Conservation (phyloP, 2,888 invertebrate genomes). For the Galerucella calmariensis region DNA sequence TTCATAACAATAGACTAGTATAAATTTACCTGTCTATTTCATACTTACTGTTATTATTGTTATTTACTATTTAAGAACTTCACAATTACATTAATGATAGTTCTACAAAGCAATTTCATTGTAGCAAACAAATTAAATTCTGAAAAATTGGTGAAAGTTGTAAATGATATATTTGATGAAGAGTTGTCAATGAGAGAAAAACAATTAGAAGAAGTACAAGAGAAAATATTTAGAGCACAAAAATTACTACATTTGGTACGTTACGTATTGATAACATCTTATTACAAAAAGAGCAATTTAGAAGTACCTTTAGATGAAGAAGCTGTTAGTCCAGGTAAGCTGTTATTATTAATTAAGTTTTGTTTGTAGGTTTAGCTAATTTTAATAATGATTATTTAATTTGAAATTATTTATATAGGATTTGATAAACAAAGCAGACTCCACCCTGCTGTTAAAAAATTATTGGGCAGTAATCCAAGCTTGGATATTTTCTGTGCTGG, state of each 20-base stretch:
- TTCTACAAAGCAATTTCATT: constrained; percentile 20
- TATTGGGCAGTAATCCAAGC: constrained; percentile 70
- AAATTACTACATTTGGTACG: constrained; percentile 71
- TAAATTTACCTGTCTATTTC: too few species aligned
- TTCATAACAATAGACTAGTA: not conserved
- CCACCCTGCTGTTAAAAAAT: constrained; percentile 81
- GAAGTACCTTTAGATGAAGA: constrained; percentile 63
- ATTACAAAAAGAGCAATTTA: constrained; percentile 70
- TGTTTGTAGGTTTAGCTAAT: not conserved
- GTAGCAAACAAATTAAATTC: constrained; percentile 63
- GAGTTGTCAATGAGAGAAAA: constrained; percentile 77
- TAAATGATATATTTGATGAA: constrained; percentile 77
- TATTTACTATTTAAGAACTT: too few species aligned
- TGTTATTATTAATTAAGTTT: not conserved
- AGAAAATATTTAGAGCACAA: constrained; percentile 70
- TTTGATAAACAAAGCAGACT: constrained; percentile 66
- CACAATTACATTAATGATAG: not conserved
- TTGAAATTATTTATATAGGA: constrained; percentile 23
- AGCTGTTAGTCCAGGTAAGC: constrained; percentile 35
- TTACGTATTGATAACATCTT: constrained; percentile 71
- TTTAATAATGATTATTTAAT: too few species aligned
- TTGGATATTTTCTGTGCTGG: constrained; percentile 37
- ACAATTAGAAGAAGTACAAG: constrained; percentile 78
- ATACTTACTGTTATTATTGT: too few species aligned
- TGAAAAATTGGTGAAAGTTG: constrained; percentile 73